Base-by-base conservation (phyloP, 2,113 vertebrate genomes). In the Lucifuga dentata region DNA sequence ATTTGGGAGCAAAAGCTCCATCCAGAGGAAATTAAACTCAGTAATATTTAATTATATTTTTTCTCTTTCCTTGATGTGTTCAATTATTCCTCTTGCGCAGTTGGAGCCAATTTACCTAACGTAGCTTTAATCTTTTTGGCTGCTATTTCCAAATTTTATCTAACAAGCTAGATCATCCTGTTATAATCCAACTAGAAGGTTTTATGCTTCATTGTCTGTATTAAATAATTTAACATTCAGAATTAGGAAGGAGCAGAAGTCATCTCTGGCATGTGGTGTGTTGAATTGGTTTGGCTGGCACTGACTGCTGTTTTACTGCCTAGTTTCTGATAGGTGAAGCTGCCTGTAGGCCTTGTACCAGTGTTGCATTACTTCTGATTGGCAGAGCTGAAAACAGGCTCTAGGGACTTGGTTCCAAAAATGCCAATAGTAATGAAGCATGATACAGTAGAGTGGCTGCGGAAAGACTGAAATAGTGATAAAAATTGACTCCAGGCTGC, bases 251-350 rank as follows among this genome's bases (percentile, higher is more conserved):
- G 48, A 45, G 39, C 12, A 60, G 29, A 23, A 49, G 53, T 11
- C 55, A 43, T 9, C 12, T 11, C 46, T 65, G 74, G 66, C 53
- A 17, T 11, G 13, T 5, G 38, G 43, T 65, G 17, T 48, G 5
- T 61, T 61, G 55, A 64, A 65, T 49, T 48, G 7, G 41, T 2
- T 26, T 32, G 2, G 41, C 35, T 65, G 76, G 68, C 71, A 2
- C 49, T 0, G 11, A 8, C 53, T 41, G 41, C 2, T 40, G 59
- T 44, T 68, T 58, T 61, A 62, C 60, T 64, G 67, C 7, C 19
- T 6, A n/a, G 40, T 51, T 64, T 68, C 39, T 68, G 76, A 58
- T 57, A 50, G 36, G 56, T 38, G 23, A 15, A 63, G 20, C 56
- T 41, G 50, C 59, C 59, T 24, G 76, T 41, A 5, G 19, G 69